Conservation (phyloP, 2,888 invertebrate species). For the Venusia cambrica region DNA sequence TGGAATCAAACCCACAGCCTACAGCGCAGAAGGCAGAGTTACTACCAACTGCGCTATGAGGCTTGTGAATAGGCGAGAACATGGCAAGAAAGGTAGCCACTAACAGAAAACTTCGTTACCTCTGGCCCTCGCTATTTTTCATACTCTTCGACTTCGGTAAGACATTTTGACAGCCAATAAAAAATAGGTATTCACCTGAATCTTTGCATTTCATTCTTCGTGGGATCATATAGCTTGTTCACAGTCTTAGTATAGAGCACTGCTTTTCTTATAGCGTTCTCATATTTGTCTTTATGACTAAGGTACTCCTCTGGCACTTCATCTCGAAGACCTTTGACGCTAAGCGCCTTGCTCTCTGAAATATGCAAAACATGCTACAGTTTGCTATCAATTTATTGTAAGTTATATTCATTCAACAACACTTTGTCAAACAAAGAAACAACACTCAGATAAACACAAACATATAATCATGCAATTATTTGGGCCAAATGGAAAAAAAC, state of each 20-base stretch:
- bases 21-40: too few relatives aligned
- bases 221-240: constrained; percentile 81
- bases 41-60: too few relatives aligned
- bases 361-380: constrained; percentile 9
- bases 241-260: constrained; percentile 82
- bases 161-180: too few relatives aligned
- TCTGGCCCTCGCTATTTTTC: too few relatives aligned
- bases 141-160: too few relatives aligned
- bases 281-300: constrained; percentile 91
- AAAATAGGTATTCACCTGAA: constrained; percentile 85
- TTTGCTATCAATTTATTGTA: neutral
- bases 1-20: too few relatives aligned
- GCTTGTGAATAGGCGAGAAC: too few relatives aligned
- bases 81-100: too few relatives aligned
- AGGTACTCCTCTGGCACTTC: constrained; percentile 86
- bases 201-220: constrained; percentile 82
- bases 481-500: too few relatives aligned
- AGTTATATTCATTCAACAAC: neutral
- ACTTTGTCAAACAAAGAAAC: constrained; percentile 7
- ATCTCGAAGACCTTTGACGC: constrained; percentile 83
- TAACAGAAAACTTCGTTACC: too few relatives aligned
- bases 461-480: too few relatives aligned
- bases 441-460: too few relatives aligned
- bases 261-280: constrained; percentile 86
- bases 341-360: constrained; percentile 54